Conservation (phyloP, 2,888 invertebrate genomes). For the Ormyrus thymus region DNA sequence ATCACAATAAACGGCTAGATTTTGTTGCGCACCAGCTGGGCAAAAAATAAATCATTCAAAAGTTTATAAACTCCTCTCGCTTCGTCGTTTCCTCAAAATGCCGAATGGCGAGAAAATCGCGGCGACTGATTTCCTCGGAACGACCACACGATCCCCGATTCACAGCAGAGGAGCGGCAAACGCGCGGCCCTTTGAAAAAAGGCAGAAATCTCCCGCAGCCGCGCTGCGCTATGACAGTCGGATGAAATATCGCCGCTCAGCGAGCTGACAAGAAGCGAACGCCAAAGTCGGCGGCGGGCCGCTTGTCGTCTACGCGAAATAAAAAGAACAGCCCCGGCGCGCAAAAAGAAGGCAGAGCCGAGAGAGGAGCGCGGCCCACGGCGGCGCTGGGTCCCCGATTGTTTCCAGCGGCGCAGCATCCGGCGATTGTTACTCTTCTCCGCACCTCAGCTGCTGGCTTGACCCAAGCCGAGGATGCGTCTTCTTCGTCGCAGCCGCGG, state of each 20-base stretch:
- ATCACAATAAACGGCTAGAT: too few relatives aligned
- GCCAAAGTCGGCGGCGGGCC: slow-evolving; percentile 13
- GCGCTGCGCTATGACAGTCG: slow-evolving; percentile 15
- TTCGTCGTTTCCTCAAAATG: too few relatives aligned
- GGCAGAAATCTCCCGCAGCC: background rate
- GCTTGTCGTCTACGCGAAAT: slow-evolving; percentile 13
- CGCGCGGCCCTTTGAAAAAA: background rate
- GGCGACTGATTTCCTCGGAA: too few relatives aligned
- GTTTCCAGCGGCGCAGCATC: slow-evolving; percentile 49
- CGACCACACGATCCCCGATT: too few relatives aligned
- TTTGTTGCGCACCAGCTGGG: too few relatives aligned
- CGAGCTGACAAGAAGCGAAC: slow-evolving; percentile 49
- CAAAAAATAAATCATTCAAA: too few relatives aligned
- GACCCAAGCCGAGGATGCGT: slow-evolving; percentile 37
- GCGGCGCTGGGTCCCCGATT: slow-evolving; percentile 23
- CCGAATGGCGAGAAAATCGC: too few relatives aligned
- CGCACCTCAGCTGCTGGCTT: slow-evolving; percentile 2
- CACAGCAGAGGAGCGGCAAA: too few relatives aligned
- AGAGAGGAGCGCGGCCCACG: slow-evolving; percentile 27
- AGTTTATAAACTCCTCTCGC: too few relatives aligned
- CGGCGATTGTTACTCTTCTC: slow-evolving; percentile 51
- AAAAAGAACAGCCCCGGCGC: background rate
- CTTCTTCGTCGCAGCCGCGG: slow-evolving; percentile 19
- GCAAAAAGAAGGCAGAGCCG: background rate
- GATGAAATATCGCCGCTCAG: slow-evolving; percentile 47